Conservation (phyloP, 2,113 vertebrate genomes). For the Alligator sinensis region DNA sequence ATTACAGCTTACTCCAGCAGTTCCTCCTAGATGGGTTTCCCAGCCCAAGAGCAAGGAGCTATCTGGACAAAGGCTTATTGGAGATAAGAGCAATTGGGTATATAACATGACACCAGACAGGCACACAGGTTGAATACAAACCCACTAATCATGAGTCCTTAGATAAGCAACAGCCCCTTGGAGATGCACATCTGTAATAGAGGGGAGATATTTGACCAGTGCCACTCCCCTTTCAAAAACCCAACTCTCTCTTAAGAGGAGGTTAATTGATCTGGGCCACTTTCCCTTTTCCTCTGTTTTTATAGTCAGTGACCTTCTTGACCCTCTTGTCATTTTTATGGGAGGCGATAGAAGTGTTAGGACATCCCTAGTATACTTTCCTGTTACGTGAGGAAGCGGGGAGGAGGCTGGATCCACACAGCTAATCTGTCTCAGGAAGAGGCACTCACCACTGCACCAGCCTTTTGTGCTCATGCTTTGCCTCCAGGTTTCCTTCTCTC, state of each 20-base stretch:
- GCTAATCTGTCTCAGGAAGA: too few relatives aligned
- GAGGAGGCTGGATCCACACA: not conserved
- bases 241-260: accelerated
- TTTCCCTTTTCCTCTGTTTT: conserved; percentile 16
- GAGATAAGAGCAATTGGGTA: not conserved
- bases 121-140: not conserved
- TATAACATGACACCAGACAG: not conserved
- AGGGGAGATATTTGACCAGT: accelerated
- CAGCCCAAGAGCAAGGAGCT: accelerated
- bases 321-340: not conserved
- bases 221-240: not conserved
- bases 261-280: not conserved
- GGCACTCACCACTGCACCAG: not conserved
- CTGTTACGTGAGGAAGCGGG: not conserved
- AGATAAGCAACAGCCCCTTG: accelerated
- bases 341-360: not conserved
- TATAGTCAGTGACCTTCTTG: not conserved
- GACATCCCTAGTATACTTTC: accelerated
- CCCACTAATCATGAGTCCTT: not conserved
- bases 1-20: not conserved
- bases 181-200: accelerated
- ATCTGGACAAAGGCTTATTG: accelerated
- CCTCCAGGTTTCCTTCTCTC: not conserved
- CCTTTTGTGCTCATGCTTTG: not conserved
- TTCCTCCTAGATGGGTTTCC: not conserved